phyloP scores from a whole-genome alignment of 2,888 invertebrate genomes.

The Drosophila infuscata region DNA sequence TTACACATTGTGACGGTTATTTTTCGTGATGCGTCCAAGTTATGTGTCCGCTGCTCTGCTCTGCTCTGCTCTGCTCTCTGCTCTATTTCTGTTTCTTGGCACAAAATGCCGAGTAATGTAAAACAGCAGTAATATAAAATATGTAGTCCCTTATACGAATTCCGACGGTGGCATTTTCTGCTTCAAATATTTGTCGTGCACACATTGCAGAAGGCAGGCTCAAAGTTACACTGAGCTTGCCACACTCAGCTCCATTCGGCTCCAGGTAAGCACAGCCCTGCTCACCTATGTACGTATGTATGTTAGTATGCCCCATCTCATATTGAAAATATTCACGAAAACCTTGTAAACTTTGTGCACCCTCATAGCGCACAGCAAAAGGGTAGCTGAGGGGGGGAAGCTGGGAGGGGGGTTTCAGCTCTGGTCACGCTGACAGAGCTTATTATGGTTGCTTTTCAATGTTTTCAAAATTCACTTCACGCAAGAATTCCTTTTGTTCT shows the following conservation, averaged over 20 bases:
- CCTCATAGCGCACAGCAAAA: conserved; percentile 31
- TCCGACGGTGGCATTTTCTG: conserved; percentile 68
- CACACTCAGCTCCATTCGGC: conserved; percentile 11
- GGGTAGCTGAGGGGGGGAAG: neutral
- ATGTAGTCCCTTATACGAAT: conserved; percentile 67
- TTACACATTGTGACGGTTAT: conserved; percentile 19
- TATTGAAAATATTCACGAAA: conserved; percentile 65
- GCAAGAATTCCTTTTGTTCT: conserved; percentile 72
- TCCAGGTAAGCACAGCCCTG: conserved; percentile 40
- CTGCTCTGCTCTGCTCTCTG: conserved; percentile 24
- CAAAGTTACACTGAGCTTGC: conserved; percentile 43
- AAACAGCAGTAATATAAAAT: conserved; percentile 70
- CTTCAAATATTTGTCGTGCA: conserved; percentile 72
- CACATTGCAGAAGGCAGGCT: conserved; percentile 43
- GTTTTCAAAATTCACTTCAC: conserved; percentile 69
- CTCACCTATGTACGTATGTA: conserved; percentile 29
- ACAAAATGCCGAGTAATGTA: conserved; percentile 69
- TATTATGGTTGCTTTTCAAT: conserved; percentile 60
- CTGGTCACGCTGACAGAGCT: conserved; percentile 72
- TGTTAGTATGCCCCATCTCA: conserved; percentile 24
- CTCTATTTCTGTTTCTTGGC: conserved; percentile 24
- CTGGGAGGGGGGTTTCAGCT: conserved; percentile 16
- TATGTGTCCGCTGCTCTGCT: conserved; percentile 44
- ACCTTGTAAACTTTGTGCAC: conserved; percentile 58
- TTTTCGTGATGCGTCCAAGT: conserved; percentile 39